These are phyloP conservation scores for Leucopsar rothschildi DNA, from an alignment of 2,113 vertebrate species.

Conservation along the genomic window DNA sequence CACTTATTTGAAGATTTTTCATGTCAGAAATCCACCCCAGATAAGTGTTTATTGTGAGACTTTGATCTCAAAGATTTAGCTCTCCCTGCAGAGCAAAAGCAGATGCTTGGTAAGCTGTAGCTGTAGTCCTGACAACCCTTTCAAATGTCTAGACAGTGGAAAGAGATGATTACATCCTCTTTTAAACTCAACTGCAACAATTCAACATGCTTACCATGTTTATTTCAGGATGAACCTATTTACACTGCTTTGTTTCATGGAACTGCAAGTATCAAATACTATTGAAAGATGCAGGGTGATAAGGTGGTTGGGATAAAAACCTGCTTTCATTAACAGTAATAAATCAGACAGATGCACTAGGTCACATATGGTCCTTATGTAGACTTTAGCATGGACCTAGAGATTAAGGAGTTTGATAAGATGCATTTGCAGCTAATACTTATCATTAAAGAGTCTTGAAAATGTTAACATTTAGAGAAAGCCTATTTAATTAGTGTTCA, in stretches of 20 bases:
- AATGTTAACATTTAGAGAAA: background rate
- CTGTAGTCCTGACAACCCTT: conserved; percentile 64
- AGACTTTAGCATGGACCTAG: background rate
- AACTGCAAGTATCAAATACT: background rate
- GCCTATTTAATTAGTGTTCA: background rate
- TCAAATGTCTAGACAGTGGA: conserved; percentile 30
- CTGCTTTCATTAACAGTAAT: background rate
- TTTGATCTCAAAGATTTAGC: conserved; percentile 56
- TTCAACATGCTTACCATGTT: background rate
- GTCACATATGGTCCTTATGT: background rate
- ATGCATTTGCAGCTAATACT: background rate
- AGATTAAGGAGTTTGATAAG: background rate
- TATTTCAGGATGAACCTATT: conserved; percentile 3
- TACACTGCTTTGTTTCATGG: background rate
- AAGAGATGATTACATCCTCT: conserved; percentile 23
- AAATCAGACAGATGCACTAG: background rate
- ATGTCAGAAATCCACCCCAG: conserved; percentile 4
- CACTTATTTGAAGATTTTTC: background rate
- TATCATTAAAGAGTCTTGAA: background rate
- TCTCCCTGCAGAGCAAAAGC: conserved; percentile 32
- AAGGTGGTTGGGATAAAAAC: background rate
- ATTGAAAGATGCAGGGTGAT: background rate
- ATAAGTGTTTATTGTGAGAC: background rate
- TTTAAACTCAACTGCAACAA: conserved; percentile 15
- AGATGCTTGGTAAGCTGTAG: conserved; percentile 47